Conservation (phyloP, 2,797 vertebrate genomes). For the Bothrops alternatus region DNA sequence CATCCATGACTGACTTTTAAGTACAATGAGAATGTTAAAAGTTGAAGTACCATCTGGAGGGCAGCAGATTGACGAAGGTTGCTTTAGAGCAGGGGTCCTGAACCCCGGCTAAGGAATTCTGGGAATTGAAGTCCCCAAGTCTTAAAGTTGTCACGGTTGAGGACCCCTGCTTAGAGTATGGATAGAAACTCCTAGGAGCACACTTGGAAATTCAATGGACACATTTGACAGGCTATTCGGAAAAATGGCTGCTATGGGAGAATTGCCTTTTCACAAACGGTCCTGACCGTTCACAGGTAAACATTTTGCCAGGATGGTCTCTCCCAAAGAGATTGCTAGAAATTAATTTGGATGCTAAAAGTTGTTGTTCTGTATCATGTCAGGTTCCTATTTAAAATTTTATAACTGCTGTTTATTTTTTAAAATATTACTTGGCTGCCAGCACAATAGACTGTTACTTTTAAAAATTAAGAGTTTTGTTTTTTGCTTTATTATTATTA, state of each 20-base stretch:
- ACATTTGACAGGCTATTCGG: not conserved
- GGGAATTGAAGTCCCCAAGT: too few relatives aligned
- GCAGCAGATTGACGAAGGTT: not conserved
- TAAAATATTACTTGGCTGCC: too few relatives aligned
- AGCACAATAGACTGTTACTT: too few relatives aligned
- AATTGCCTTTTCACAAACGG: not conserved
- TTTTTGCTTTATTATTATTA: slow-evolving; percentile 3
- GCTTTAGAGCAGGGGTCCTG: not conserved
- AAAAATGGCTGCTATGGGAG: not conserved
- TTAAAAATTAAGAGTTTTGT: not conserved
- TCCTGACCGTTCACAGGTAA: not conserved
- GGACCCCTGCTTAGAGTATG: not conserved
- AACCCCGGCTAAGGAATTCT: too few relatives aligned
- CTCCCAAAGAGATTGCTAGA: not conserved
- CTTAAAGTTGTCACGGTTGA: too few relatives aligned
- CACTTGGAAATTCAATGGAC: not conserved
- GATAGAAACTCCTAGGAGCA: not conserved
- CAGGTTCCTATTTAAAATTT: too few relatives aligned
- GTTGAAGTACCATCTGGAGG: not conserved
- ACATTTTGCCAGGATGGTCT: not conserved
- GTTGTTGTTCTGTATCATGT: too few relatives aligned
- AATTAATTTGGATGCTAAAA: not conserved
- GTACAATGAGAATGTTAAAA: not conserved
- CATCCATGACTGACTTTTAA: not conserved
- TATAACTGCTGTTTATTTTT: too few relatives aligned